Base-by-base conservation (phyloP, 2,888 invertebrate species). In the Chrysomela aeneicollis region DNA sequence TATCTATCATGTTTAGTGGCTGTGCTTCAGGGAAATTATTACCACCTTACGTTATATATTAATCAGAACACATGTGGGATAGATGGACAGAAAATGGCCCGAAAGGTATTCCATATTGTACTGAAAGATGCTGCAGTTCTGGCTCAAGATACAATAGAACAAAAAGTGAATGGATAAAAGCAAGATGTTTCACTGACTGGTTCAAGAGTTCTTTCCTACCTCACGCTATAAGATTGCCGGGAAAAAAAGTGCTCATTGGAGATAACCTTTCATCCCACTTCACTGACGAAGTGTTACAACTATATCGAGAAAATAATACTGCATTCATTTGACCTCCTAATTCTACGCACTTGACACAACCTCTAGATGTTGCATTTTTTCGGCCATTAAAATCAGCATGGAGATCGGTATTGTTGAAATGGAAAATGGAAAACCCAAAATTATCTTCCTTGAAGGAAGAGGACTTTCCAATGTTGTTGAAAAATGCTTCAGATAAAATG, bases 21-120 rank as follows among this genome's bases (percentile, higher is more conserved):
- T 70, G 76, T 59, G 79, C 80, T 32, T 59, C 67, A 62, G 81
- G 82, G n/a, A 64, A 63, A 21, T 51, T 79, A 6, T 67, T 82
- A 49, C 79, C 78, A 15, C 77, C 75, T 22, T 82, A 80, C 69
- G 75, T 81, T 9, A 76, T 81, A 37, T 82, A 80, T 64, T 80
- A 79, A 64, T 64, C 77, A 1, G 71, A 77, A 61, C 59, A 77
- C 22, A 9, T 81, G 26, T 77, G 72, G 70, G 65, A 73, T 30
- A 53, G 53, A 12, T 67, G 63, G 67, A 68, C 69, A 8, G 67
- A 70, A 64, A 75, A 76, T 19, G 81, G 80, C 15, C 80, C 76
- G 60, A 79, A 77, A 66, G 64, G 75, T 22, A 66, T 71, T 12
- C 71, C 73, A 60, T 74, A 65, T 61, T 70, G 67, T 55, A 62